Evolutionary conservation across 2,888 invertebrate genomes (phyloP).

Genomic region (Nymphalis polychloros): DNA sequence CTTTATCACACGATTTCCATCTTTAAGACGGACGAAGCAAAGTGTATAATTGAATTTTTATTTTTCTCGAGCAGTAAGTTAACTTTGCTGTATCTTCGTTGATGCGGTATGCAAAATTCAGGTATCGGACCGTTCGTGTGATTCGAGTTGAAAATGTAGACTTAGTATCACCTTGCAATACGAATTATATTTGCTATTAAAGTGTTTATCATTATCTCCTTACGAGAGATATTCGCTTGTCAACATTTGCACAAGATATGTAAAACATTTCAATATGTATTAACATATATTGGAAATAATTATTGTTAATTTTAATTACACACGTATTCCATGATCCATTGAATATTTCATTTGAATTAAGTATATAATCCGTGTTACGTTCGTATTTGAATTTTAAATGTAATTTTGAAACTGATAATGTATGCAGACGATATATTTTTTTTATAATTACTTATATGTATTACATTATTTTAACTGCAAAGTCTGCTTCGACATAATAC

Average conservation of each 20-base stretch:
- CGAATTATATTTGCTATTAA: constrained; percentile 10
- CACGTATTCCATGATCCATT: no score
- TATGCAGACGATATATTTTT: no score
- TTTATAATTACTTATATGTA: no score
- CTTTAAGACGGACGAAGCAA: constrained; percentile 39
- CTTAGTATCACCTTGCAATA: constrained; percentile 27
- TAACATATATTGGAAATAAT: background rate
- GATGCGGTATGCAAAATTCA: constrained; percentile 48
- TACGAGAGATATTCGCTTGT: background rate
- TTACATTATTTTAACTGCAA: no score
- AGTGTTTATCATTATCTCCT: background rate
- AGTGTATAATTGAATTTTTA: constrained; percentile 5
- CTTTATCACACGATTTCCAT: constrained; percentile 35
- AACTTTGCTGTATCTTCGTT: constrained; percentile 40
- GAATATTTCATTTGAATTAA: no score
- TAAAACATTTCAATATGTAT: no score
- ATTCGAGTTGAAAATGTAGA: constrained; percentile 35
- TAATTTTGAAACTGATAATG: no score
- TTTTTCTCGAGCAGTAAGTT: constrained; percentile 4
- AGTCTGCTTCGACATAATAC: no score
- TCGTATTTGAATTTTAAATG: no score
- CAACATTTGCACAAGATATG: background rate
- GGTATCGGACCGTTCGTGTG: constrained; percentile 44
- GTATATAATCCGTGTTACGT: no score
- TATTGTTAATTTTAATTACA: no score